Base-by-base conservation (phyloP, 2,888 invertebrate genomes). In the Opisthograptis luteolata region DNA sequence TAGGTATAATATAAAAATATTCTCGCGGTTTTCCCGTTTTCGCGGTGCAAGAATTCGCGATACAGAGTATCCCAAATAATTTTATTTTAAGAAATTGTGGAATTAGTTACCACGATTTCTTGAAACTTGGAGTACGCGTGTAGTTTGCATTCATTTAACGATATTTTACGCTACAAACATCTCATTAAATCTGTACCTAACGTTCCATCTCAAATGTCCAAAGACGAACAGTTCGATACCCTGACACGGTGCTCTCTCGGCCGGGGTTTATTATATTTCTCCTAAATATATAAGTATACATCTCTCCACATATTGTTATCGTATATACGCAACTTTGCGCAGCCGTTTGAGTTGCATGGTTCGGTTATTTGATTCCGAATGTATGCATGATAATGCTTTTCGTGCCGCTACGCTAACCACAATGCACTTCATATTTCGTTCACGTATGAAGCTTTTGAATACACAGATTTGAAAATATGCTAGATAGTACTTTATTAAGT, bases 401-500 rank as follows among this genome's bases (percentile, higher is more conserved):
- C 10, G 36, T 12, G 17, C 10, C 31, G 36, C 41, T 36, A 41
- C 31, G 42, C 42, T 48, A 42, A 36, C 30, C 42, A 31, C 36
- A 41, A 24, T 41, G n/a, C 34, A 22, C 13, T 34, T 15, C 22
- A 30, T 47, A 35, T 42, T 36, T 31, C 30, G 30, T 36, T 13
- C 22, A 42, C 28, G 25, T 8, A 20, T 27, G 6, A 22, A 35
- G 40, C 47, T 41, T 35, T 15, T 14, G 19, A 40, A 28, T 28
- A 17, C 30, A 35, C n/a, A 2, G 17, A 20, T 27, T 15, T 31
- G n/a, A 14, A 37, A 14, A 7, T 42, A 44, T 10, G 13, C 19
- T 25, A 34, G 30, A 13, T 31, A 14, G 13, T 14, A 24, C 19
- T 17, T 34, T 35, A 35, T 35, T 36, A 39, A 19, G 25, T 37